Evolutionary conservation across 2,797 vertebrate genomes (phyloP).

Genomic region (Notoglanidium macrostoma): DNA sequence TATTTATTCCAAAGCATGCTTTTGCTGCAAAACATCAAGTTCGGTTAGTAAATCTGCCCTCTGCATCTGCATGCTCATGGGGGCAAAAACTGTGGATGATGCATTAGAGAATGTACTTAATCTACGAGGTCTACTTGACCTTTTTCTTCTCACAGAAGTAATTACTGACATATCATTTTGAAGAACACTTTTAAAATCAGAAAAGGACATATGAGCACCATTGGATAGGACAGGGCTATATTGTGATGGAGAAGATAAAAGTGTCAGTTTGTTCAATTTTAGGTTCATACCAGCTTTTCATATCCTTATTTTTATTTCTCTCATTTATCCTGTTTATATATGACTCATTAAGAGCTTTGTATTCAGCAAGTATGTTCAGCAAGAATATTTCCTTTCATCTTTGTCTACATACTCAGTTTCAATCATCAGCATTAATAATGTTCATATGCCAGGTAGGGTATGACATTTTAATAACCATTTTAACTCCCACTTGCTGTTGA

Average conservation of each 20-base stretch:
- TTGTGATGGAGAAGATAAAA: neutral
- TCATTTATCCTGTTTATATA: conserved; percentile 4
- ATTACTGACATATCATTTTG: conserved; percentile 9
- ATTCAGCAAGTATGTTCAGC: neutral
- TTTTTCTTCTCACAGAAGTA: neutral
- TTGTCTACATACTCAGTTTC: neutral
- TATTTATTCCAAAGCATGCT: neutral
- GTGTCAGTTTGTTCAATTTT: neutral
- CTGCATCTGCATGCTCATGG: neutral
- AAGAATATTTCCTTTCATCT: neutral
- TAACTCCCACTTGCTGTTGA: neutral
- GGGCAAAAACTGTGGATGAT: neutral
- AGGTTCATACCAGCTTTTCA: neutral
- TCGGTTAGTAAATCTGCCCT: neutral
- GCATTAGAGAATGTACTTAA: neutral
- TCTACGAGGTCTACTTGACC: neutral
- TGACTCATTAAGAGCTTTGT: neutral
- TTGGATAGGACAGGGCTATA: neutral
- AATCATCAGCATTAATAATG: neutral
- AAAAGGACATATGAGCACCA: neutral
- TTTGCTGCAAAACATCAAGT: neutral
- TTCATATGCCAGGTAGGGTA: neutral
- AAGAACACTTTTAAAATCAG: neutral
- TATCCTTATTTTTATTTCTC: neutral
- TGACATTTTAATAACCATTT: neutral